These are phyloP conservation scores for Pollimyrus isidori DNA, from an alignment of 2,113 vertebrate genomes.

Conservation along the genomic window DNA sequence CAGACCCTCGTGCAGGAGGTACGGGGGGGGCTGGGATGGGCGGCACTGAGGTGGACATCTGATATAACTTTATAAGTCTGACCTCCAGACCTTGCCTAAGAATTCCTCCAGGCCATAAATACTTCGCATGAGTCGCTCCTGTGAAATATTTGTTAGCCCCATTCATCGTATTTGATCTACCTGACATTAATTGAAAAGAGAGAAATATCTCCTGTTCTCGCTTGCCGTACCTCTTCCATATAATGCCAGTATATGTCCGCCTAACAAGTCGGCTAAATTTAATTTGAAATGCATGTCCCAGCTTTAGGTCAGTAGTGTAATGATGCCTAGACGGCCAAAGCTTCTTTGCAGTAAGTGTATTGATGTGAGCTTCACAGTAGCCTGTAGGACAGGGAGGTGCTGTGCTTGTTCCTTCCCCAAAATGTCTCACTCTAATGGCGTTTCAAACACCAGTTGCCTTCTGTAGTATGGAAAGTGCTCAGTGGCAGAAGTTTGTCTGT, in stretches of 20 bases:
- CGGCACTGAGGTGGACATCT: neutral
- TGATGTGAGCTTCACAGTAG: neutral
- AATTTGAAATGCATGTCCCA: neutral
- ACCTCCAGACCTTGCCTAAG: neutral
- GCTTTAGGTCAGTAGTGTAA: neutral
- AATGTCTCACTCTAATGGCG: neutral
- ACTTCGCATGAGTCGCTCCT: neutral
- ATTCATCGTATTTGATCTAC: neutral
- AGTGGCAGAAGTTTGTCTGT: neutral
- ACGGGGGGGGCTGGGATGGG: slow-evolving; percentile 10
- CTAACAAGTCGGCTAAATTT: neutral
- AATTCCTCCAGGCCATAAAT: neutral
- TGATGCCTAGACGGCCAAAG: neutral
- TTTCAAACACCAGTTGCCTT: neutral
- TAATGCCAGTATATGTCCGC: neutral
- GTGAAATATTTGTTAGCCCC: neutral
- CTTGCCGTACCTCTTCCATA: neutral
- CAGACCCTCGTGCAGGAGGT: slow-evolving; percentile 83
- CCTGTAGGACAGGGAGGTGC: neutral
- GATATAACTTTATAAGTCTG: neutral
- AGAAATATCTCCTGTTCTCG: neutral
- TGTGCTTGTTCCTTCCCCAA: neutral
- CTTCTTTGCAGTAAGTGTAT: neutral
- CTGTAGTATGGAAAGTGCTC: neutral
- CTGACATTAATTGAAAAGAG: neutral